Base-by-base conservation (phyloP, 2,888 invertebrate genomes). In the Keiferia lycopersicella region DNA sequence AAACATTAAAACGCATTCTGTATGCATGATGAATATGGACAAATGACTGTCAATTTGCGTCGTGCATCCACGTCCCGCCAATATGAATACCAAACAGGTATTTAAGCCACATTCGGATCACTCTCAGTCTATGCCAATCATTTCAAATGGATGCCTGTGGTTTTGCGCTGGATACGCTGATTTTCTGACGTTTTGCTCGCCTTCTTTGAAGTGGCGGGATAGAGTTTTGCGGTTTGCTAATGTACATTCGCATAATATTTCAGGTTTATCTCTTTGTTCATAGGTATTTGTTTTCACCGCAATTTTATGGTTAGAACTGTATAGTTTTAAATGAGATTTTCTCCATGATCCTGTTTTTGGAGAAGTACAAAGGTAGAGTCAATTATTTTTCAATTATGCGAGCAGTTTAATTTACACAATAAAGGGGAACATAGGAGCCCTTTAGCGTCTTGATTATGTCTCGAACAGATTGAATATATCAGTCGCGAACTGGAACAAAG, bases 71-170 rank as follows among this genome's bases (percentile, higher is more conserved):
- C 80, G 73, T 73, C 82, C 77, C 79, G 34, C 82, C 80, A 87
- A 88, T 84, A 86, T 87, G 88, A 90, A 90, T 89, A 88, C 87
- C 80, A 85, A 87, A 88, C 88, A 87, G 88, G 84, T 84, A 76
- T 87, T 88, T 86, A 87, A 87, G 83, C 86, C 78, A 79, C 82
- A 86, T 87, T 88, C 83, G 85, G 85, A 89, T 88, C 84, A 86
- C 86, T 83, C 84, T 82, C 83, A 75, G 75, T 77, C 74, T 77
- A 79, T 80, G 83, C 82, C 86, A 83, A 87, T 88, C 83, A 87
- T 84, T 85, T 82, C 80, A 77, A 86, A 87, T 86, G 83, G 82
- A 86, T 82, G 82, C 80, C 75, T 77, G 87, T 73, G 87, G 88
- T 84, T 80, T 77, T 74, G 76, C 73, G n/a, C 38, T 34, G 58